Evolutionary conservation across 2,113 vertebrate species (phyloP).

Genomic region (Nannobrachium achirus): DNA sequence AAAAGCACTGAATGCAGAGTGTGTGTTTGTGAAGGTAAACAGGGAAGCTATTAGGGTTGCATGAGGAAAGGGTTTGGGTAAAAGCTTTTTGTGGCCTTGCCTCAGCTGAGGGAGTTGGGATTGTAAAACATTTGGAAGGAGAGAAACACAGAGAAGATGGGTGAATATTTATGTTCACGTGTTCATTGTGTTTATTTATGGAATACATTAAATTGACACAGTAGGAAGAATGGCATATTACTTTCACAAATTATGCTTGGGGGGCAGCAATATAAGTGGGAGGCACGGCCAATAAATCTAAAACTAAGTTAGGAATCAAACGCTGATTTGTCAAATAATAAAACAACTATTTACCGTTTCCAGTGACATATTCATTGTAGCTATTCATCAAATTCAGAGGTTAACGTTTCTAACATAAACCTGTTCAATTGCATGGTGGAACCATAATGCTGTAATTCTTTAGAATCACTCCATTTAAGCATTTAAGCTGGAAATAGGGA

Average conservation of each 20-base stretch:
- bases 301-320: conserved; percentile 44
- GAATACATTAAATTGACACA: conserved; percentile 21
- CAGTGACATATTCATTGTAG: conserved; percentile 47
- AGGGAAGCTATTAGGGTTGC: conserved; percentile 69
- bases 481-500: conserved; percentile 61
- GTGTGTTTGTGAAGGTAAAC: conserved; percentile 68
- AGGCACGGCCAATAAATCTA: conserved; percentile 47
- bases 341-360: conserved; percentile 54
- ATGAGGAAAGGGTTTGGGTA: conserved; percentile 50
- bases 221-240: neutral
- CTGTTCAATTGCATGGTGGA: conserved; percentile 55
- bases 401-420: conserved; percentile 59
- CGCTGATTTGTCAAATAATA: conserved; percentile 50
- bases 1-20: conserved; percentile 55
- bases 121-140: conserved; percentile 47
- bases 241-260: conserved; percentile 6
- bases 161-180: conserved; percentile 47
- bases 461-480: conserved; percentile 62
- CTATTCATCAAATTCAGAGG: conserved; percentile 68
- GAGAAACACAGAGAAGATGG: conserved; percentile 34
- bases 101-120: conserved; percentile 50
- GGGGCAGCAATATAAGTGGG: neutral
- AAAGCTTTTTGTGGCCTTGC: conserved; percentile 52
- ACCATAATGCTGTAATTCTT: conserved; percentile 65
- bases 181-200: neutral